Conservation (phyloP, 1,140 invertebrate species). For the Drosophila auraria region DNA sequence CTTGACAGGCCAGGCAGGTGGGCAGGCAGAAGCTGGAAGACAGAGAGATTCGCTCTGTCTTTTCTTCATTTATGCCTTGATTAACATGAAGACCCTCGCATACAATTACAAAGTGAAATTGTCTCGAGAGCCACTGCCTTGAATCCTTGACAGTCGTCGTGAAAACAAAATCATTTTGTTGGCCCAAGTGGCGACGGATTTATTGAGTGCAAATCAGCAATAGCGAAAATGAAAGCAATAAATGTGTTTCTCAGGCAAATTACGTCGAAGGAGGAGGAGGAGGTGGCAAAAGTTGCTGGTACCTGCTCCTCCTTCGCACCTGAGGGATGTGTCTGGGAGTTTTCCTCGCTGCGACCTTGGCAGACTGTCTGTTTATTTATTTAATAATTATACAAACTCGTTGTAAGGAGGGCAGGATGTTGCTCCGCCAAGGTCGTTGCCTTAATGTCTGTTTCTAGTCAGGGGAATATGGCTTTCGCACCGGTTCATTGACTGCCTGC, state of each 20-base stretch:
- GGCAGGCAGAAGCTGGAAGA: background rate
- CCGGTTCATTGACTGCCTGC: slow-evolving; percentile 59
- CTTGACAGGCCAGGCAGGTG: slow-evolving; percentile 22
- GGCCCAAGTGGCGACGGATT: slow-evolving; percentile 67
- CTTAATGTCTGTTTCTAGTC: slow-evolving; percentile 48
- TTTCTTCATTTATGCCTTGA: slow-evolving; percentile 49
- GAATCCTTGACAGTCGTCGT: slow-evolving; percentile 25
- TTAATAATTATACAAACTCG: slow-evolving; percentile 78
- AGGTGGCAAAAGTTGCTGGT: slow-evolving; percentile 18
- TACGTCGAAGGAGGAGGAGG: background rate
- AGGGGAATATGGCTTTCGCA: slow-evolving; percentile 33
- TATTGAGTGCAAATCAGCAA: slow-evolving; percentile 76
- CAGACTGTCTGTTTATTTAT: slow-evolving; percentile 67
- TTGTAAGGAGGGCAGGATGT: slow-evolving; percentile 9
- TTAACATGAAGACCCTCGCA: slow-evolving; percentile 46
- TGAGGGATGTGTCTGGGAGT: slow-evolving; percentile 38
- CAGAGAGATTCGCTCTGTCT: slow-evolving; percentile 19
- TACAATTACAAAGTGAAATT: slow-evolving; percentile 64
- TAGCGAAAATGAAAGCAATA: slow-evolving; percentile 45
- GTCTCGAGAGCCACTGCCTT: slow-evolving; percentile 5
- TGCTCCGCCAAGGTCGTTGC: slow-evolving; percentile 60
- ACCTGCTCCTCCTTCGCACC: background rate
- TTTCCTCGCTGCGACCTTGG: slow-evolving; percentile 21
- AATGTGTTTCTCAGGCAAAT: slow-evolving; percentile 27
- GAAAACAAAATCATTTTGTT: slow-evolving; percentile 56